Evolutionary conservation across 2,797 vertebrate genomes (phyloP), one percentile per base, ranked within the genome.

Genomic region (Falco rusticolus): DNA sequence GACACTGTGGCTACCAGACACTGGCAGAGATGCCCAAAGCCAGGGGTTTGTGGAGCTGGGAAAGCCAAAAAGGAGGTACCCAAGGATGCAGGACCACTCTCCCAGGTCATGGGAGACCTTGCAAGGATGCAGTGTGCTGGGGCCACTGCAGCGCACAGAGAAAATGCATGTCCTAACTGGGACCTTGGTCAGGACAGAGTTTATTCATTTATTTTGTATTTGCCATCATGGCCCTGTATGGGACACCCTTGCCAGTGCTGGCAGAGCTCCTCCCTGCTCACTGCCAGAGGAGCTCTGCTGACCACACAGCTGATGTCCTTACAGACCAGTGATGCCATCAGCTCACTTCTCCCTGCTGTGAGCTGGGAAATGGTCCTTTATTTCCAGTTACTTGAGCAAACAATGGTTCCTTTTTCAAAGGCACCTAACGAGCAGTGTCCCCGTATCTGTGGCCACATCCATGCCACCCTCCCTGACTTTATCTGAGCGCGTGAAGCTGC

Each of bases 191-290:
- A 79, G 50, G 37, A 50, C 22, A 28, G 45, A 68, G 17, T 11
- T 3, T 17, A 28, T 34, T n/a, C 0, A 8, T 53, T 87, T 61
- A 37, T 76, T 93, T 56, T 18, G 9, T 19, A 3, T 80, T 87
- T 89, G 26, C 31, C 33, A 50, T 48, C 51, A 13, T 2, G 25
- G 14, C 48, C 17, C 39, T 7, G 13, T 10, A 59, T 3, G 39
- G 89, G 54, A 43, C 16, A 57, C 13, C 10, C 41, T 70, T 0
- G 0, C 16, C 0, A 0, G 21, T 24, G 45, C 45, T 29, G 59
- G 28, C 50, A 16, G 17, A 12, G 5, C 29, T 57, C 33, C 20
- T 26, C 60, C 43, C 17, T 5, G 0, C 53, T 48, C 13, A 0
- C 50, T 47, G 45, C 79, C 33, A 25, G 39, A 63, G 54, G 13